These are phyloP conservation scores for Emydocephalus ijimae DNA, from an alignment of 2,113 vertebrate genomes.

Conservation along the genomic window DNA sequence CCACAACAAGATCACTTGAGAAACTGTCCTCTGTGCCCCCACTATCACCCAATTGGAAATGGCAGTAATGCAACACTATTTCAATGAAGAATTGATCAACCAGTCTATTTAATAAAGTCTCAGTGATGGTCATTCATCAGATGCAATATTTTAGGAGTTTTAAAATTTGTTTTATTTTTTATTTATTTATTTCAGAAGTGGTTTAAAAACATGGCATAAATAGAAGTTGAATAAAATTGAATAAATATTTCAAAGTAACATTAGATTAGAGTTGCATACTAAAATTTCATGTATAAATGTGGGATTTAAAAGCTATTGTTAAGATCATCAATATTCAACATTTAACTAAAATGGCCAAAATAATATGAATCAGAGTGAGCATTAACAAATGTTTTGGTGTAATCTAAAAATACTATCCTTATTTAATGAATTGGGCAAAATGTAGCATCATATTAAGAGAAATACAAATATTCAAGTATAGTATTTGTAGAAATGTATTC, in stretches of 20 bases:
- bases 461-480: no score
- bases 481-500: no score
- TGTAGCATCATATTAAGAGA: neutral
- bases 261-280: neutral
- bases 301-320: neutral
- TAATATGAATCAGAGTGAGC: neutral
- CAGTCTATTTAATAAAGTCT: neutral
- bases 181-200: no score
- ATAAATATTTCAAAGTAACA: neutral
- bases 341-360: neutral
- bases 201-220: no score
- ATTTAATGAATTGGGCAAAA: neutral
- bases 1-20: neutral
- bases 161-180: no score
- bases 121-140: neutral
- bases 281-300: neutral
- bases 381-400: neutral
- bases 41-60: neutral
- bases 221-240: neutral
- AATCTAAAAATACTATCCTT: neutral
- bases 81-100: neutral
- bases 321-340: neutral
- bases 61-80: neutral
- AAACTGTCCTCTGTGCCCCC: no score
- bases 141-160: no score